A percentile compares a stretch with the other conserved stretches of the same genome.
Conservation (phyloP, 2,113 vertebrate species). For the Sebastes fasciatus region DNA sequence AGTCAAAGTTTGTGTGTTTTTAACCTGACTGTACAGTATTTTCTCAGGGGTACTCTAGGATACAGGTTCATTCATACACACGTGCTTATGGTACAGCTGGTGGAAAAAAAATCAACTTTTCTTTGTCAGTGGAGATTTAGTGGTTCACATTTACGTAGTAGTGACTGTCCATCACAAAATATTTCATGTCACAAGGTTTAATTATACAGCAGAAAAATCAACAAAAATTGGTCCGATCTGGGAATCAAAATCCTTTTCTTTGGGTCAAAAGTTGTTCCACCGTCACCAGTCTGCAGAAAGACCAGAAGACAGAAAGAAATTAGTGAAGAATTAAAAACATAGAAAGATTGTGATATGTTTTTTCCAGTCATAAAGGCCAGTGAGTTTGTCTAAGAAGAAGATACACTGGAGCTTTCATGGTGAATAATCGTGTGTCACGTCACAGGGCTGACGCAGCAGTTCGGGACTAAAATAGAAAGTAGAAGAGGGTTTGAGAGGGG, state of each 20-base stretch:
- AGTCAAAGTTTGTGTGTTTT: no score
- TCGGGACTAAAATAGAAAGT: constrained; percentile 2
- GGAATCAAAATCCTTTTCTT: not conserved
- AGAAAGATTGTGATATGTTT: not conserved
- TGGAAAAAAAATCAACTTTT: not conserved
- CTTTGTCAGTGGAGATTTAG: not conserved
- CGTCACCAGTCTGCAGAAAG: constrained; percentile 54
- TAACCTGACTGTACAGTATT: no score
- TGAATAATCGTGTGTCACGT: constrained; percentile 9
- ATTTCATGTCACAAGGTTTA: not conserved
- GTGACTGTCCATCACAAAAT: not conserved
- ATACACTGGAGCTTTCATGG: not conserved
- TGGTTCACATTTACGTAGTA: not conserved
- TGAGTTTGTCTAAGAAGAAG: not conserved
- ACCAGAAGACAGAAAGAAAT: constrained; percentile 34
- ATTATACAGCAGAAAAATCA: not conserved
- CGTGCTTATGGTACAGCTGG: not conserved
- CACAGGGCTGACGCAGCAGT: constrained; percentile 47
- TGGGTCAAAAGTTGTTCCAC: not conserved
- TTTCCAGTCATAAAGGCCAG: not conserved
- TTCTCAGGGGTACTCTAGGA: no score
- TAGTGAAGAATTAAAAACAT: constrained; percentile 22
- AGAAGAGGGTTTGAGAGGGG: not conserved
- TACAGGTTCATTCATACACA: no score
- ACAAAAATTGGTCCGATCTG: not conserved